phyloP scores from a whole-genome alignment of 2,888 invertebrate species.

The Tigriopus californicus region DNA sequence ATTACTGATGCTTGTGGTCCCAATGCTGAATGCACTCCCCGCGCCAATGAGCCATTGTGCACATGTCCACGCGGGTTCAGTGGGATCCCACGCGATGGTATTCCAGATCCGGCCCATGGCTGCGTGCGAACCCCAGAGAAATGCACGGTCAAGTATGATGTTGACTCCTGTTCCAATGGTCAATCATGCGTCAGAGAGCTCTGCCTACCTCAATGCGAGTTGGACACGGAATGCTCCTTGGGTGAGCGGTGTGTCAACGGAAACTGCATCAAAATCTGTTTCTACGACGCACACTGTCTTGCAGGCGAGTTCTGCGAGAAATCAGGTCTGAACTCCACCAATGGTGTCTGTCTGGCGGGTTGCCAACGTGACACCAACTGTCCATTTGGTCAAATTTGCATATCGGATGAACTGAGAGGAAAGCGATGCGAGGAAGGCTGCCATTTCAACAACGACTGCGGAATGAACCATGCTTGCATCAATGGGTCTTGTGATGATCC shows the following conservation, averaged over 20 bases:
- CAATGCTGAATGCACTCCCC: background rate
- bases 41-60: background rate
- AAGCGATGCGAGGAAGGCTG: background rate
- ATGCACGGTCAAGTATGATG: background rate
- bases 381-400: background rate
- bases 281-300: constrained; percentile 10
- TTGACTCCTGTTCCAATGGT: background rate
- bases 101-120: constrained; percentile 4
- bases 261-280: constrained; percentile 4
- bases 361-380: constrained; percentile 1
- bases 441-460: constrained; percentile 10
- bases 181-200: background rate
- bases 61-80: constrained; percentile 1
- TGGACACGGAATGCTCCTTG: constrained; percentile 8
- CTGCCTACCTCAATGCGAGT: background rate
- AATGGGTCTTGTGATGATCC: background rate
- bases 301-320: constrained; percentile 6
- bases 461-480: background rate
- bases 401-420: background rate
- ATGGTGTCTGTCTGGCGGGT: background rate
- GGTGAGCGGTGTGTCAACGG: constrained; percentile 1
- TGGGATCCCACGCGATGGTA: constrained; percentile 2
- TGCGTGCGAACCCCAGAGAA: constrained; percentile 10
- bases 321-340: background rate
- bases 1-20: constrained; percentile 2